Evolutionary conservation across 2,113 vertebrate species (phyloP), one percentile per base, ranked within the genome.

Genomic region (Xiphophorus maculatus): DNA sequence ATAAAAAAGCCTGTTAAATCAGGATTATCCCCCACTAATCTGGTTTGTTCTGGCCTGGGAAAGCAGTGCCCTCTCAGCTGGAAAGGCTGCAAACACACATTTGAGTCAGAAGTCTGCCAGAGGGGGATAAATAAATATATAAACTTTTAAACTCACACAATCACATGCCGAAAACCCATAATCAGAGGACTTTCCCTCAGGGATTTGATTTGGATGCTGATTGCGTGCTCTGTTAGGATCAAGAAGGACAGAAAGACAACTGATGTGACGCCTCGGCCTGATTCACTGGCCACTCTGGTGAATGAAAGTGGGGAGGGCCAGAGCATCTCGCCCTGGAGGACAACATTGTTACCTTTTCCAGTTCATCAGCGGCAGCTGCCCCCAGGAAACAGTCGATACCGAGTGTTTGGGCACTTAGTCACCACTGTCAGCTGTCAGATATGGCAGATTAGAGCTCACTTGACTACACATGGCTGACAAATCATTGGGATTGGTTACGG

Each of bases 351-450:
- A 88, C 90, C 82, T 88, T 88, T 90, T 88, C 77, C 81, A 91
- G 87, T 90, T 82, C 84, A 85, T 88, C 84, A 76, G 74, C 71
- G 37, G 77, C 8, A 3, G 77, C 74, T 75, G 77, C 84, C 85
- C 82, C 7, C 74, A 73, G 89, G 82, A 84, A 91, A 89, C 80
- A 87, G 89, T 92, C 89, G 9, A 90, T 91, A 86, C 69, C 76
- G 48, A 89, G 81, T 87, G 78, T 90, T 89, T 90, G 80, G 84
- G 71, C 84, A 86, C 86, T 91, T 91, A 90, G 87, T 93, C 91
- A 92, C 84, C 64, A 83, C 74, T 90, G 90, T 89, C 86, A 91
- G 80, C 78, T 90, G 90, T 91, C 91, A 92, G 85, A 92, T 87
- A 75, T 72, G 37, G 79, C 73, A 65, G 91, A 92, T 93, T 87